phyloP scores from a whole-genome alignment of 2,888 invertebrate species.

The Sinodicranocentrus sp. region DNA sequence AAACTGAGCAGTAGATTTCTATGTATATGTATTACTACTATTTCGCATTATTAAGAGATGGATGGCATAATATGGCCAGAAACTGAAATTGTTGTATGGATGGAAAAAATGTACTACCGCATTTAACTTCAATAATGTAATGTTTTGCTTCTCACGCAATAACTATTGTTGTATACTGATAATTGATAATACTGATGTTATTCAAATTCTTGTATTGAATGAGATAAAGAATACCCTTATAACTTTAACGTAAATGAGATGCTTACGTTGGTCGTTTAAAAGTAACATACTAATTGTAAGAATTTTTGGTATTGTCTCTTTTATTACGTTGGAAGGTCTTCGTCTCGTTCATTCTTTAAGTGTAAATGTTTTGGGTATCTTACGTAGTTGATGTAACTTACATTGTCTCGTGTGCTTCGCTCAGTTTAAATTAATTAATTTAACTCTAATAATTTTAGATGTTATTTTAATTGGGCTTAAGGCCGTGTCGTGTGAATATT shows the following conservation, averaged over 20 bases:
- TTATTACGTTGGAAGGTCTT: no score
- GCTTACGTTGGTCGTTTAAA: no score
- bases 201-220: background rate
- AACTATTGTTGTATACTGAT: background rate
- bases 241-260: no score
- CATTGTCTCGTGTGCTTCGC: background rate
- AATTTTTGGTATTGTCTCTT: no score
- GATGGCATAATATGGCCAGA: no score
- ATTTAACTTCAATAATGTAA: constrained; percentile 41
- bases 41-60: background rate
- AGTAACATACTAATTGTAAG: no score
- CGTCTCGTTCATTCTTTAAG: no score
- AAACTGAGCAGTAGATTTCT: constrained; percentile 43
- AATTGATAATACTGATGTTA: background rate
- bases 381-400: background rate
- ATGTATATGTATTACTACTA: constrained; percentile 16
- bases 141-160: constrained; percentile 11
- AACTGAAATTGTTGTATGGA: no score
- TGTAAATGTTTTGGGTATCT: background rate
- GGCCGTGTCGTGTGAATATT: no score
- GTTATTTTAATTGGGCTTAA: no score
- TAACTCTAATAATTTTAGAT: no score
- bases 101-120: constrained; percentile 40
- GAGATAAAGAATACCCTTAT: no score
- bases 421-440: background rate